A percentile compares a stretch with the other conserved stretches of the same genome.
These are phyloP conservation scores for Dromiciops gliroides DNA, from an alignment of 2,113 vertebrate species.

Conservation along the genomic window DNA sequence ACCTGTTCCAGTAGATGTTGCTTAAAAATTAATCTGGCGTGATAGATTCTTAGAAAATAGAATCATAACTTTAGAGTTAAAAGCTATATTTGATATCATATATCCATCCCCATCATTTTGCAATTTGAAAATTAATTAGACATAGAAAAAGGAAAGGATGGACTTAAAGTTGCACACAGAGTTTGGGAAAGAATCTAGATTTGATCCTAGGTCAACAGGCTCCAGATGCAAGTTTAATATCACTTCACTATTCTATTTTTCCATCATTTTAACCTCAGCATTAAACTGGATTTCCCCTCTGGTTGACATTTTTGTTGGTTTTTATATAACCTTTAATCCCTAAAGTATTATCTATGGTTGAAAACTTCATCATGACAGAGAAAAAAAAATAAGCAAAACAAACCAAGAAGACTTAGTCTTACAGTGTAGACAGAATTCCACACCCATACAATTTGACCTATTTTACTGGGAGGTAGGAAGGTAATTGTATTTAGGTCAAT, in stretches of 20 bases:
- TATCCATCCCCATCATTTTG: background rate
- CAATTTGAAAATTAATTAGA: background rate
- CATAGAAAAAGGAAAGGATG: background rate
- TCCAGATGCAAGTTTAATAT: background rate
- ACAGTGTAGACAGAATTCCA: too few relatives aligned
- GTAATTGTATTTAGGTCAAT: too few relatives aligned
- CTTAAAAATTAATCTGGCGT: too few relatives aligned
- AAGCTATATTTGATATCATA: background rate
- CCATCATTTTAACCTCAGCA: background rate
- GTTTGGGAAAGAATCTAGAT: background rate
- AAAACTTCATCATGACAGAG: too few relatives aligned
- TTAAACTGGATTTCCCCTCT: background rate
- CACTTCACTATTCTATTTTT: background rate
- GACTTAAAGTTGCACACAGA: background rate
- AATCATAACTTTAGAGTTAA: too few relatives aligned
- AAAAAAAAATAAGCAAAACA: too few relatives aligned
- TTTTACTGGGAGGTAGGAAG: too few relatives aligned
- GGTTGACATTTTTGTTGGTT: background rate
- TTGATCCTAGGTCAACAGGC: background rate
- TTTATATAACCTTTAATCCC: background rate
- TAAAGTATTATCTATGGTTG: background rate
- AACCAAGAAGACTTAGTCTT: too few relatives aligned
- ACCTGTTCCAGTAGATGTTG: too few relatives aligned
- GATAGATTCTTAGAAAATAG: too few relatives aligned
- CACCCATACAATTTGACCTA: too few relatives aligned